Conservation (phyloP, 2,113 vertebrate genomes). For the Nerophis lumbriciformis region DNA sequence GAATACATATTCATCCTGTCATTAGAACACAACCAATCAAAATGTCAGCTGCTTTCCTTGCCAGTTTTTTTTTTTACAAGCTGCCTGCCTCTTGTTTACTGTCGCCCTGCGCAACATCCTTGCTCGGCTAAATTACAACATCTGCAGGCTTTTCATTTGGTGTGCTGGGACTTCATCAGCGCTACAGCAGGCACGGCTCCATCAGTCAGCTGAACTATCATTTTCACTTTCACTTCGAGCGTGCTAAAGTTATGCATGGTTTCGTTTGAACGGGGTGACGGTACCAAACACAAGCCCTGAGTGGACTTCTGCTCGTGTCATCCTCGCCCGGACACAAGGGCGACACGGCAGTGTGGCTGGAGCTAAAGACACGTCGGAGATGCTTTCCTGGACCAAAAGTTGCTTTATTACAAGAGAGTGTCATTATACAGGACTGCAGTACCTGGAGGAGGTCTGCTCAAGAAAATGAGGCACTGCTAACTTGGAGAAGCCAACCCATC, state of each 20-base stretch:
- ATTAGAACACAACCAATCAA: constrained; percentile 76
- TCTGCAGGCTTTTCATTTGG: constrained; percentile 69
- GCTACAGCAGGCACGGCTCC: constrained; percentile 52
- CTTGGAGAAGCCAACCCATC: too few species aligned
- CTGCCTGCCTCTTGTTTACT: constrained; percentile 65
- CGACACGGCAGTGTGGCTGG: too few species aligned
- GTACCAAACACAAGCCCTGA: background rate
- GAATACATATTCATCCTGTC: constrained; percentile 67
- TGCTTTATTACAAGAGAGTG: too few species aligned
- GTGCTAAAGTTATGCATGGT: constrained; percentile 7
- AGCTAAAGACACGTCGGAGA: too few species aligned
- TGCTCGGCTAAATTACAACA: constrained; percentile 73
- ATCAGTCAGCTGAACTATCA: constrained; percentile 52
- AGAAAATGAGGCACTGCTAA: too few species aligned
- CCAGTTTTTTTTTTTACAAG: constrained; percentile 70
- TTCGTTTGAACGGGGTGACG: background rate
- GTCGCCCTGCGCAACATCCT: constrained; percentile 64
- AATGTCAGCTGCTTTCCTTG: constrained; percentile 66
- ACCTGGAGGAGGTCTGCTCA: too few species aligned
- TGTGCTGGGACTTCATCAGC: constrained; percentile 64
- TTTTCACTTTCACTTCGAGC: background rate
- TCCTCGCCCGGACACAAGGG: too few species aligned
- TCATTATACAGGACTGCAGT: too few species aligned
- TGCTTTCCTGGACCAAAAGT: too few species aligned
- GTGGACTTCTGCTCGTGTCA: too few species aligned